Conservation (phyloP, 2,113 vertebrate species). For the Pangasianodon gigas region DNA sequence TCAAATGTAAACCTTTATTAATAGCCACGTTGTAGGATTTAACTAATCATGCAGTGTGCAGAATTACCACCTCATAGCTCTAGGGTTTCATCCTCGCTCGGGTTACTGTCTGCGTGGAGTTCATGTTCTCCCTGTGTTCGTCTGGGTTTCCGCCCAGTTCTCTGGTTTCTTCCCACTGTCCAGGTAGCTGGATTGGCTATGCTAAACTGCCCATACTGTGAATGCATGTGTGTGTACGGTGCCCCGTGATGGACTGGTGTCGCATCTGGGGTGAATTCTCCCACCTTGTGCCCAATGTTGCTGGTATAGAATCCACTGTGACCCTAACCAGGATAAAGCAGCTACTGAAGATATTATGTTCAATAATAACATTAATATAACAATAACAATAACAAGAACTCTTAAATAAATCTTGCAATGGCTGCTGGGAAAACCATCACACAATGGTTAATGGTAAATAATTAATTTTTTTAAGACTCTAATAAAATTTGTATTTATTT, state of each 20-base stretch:
- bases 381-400: neutral
- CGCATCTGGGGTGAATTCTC: neutral
- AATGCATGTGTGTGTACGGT: neutral
- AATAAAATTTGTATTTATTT: neutral
- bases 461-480: neutral
- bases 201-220: neutral
- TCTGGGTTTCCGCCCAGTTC: neutral
- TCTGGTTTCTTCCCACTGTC: neutral
- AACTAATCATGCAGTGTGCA: neutral
- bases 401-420: neutral
- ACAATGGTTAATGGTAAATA: too few relatives aligned
- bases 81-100: neutral
- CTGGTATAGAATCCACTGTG: neutral
- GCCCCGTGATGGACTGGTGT: neutral
- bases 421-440: neutral
- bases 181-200: neutral
- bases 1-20: neutral
- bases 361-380: neutral
- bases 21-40: neutral
- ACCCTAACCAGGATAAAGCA: neutral
- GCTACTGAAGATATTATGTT: neutral
- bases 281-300: neutral
- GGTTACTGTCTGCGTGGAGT: neutral
- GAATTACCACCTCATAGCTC: neutral
- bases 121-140: neutral